Percentiles rank a stretch among this genome's conserved stretches.
Conservation (phyloP, 2,888 invertebrate genomes). For the Leptinotarsa juncta region DNA sequence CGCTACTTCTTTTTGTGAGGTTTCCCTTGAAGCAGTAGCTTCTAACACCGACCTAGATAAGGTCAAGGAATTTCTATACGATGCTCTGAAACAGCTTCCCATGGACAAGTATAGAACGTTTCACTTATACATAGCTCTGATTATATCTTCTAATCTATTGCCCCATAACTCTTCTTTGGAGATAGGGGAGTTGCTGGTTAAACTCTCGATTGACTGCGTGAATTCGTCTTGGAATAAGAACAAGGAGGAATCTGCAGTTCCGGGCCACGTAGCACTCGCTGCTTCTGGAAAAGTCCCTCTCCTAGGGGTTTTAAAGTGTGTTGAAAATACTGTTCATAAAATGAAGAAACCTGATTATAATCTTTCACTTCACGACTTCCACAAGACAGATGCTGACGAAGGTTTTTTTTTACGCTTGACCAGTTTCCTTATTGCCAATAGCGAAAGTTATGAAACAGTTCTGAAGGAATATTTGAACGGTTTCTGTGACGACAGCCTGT, state of each 20-base stretch:
- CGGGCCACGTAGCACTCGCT: slow-evolving; percentile 56
- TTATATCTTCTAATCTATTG: slow-evolving; percentile 67
- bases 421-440: slow-evolving; percentile 17
- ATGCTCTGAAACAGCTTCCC: slow-evolving; percentile 43
- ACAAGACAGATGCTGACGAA: slow-evolving; percentile 59
- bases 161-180: slow-evolving; percentile 63
- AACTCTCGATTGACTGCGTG: slow-evolving; percentile 66
- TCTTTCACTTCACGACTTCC: slow-evolving; percentile 67
- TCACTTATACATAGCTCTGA: slow-evolving; percentile 60
- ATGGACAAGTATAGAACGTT: slow-evolving; percentile 45
- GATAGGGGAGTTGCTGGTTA: slow-evolving; percentile 62
- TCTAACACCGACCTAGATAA: slow-evolving; percentile 37
- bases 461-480: slow-evolving; percentile 65
- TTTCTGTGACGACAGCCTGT: slow-evolving; percentile 38
- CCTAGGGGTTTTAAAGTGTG: slow-evolving; percentile 70
- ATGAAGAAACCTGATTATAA: slow-evolving; percentile 64
- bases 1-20: slow-evolving; percentile 45
- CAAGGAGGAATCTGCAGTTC: slow-evolving; percentile 44
- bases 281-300: slow-evolving; percentile 68
- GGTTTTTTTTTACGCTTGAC: slow-evolving; percentile 59
- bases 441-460: slow-evolving; percentile 34
- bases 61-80: slow-evolving; percentile 45
- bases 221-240: slow-evolving; percentile 58
- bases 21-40: slow-evolving; percentile 46
- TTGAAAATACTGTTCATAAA: slow-evolving; percentile 67